Evolutionary conservation across 2,797 vertebrate genomes (phyloP).

Genomic region (Falco rusticolus): DNA sequence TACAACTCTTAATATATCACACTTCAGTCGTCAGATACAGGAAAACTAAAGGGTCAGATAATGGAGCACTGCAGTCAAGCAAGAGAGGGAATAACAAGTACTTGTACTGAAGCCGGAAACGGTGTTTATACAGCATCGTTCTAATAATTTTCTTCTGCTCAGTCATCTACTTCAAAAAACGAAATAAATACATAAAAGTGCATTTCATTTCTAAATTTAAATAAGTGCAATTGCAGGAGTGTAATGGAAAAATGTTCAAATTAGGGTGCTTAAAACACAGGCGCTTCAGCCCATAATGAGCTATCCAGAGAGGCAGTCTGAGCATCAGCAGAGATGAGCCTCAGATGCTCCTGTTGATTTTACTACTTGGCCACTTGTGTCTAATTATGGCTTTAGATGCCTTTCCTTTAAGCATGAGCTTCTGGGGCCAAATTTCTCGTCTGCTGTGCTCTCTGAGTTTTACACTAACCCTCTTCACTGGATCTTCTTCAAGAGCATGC

Average conservation of each 20-base stretch:
- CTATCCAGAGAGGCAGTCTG: not conserved
- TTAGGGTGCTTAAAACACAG: not conserved
- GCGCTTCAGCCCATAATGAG: not conserved
- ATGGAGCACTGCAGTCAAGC: not conserved
- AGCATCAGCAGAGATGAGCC: not conserved
- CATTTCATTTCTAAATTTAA: not conserved
- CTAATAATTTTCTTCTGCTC: constrained; percentile 3
- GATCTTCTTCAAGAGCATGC: not conserved
- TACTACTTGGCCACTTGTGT: not conserved
- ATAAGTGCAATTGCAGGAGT: not conserved
- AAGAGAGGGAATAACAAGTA: not conserved
- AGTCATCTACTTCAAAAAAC: not conserved
- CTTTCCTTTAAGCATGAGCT: not conserved
- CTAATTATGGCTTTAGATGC: not conserved
- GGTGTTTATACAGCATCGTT: not conserved
- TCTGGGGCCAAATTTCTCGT: not conserved
- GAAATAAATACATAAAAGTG: not conserved
- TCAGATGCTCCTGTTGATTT: not conserved
- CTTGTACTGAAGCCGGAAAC: not conserved
- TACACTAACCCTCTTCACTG: not conserved
- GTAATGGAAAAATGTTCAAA: not conserved
- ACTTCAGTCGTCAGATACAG: not conserved
- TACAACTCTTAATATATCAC: constrained; percentile 27
- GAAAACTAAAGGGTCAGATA: not conserved
- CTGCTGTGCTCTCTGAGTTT: not conserved